These are phyloP conservation scores for Epinotia brunnichana DNA, from an alignment of 2,888 invertebrate species.

Conservation along the genomic window DNA sequence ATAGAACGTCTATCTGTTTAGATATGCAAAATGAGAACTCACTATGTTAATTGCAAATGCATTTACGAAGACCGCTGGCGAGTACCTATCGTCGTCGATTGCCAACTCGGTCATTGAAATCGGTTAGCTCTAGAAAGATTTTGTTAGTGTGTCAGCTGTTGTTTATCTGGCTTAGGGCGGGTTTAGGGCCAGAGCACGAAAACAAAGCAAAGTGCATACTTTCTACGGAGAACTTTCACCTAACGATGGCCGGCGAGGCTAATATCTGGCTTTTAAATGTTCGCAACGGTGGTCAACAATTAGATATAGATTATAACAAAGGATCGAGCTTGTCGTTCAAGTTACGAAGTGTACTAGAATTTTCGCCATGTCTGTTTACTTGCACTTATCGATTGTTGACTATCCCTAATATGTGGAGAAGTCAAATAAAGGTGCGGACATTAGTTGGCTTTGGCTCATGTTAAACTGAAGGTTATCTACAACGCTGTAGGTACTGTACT, in stretches of 20 bases:
- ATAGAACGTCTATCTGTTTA: slow-evolving; percentile 64
- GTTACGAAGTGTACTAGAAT: slow-evolving; percentile 5
- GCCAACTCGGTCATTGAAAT: slow-evolving; percentile 64
- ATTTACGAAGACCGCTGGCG: slow-evolving; percentile 59
- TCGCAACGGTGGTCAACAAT: slow-evolving; percentile 48
- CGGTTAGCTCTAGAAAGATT: slow-evolving; percentile 54
- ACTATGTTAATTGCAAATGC: slow-evolving; percentile 66
- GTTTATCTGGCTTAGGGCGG: slow-evolving; percentile 43
- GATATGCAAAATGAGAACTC: slow-evolving; percentile 67
- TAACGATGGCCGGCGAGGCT: slow-evolving; percentile 66
- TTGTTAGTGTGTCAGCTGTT: slow-evolving; percentile 46
- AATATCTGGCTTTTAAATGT: slow-evolving; percentile 66
- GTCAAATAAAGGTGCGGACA: slow-evolving; percentile 70
- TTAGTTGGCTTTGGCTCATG: slow-evolving; percentile 51
- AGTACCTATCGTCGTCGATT: slow-evolving; percentile 55
- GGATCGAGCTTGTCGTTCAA: neutral
- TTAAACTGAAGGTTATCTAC: slow-evolving; percentile 66
- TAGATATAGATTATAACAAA: slow-evolving; percentile 35
- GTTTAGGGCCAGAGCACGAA: slow-evolving; percentile 63
- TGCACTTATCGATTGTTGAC: slow-evolving; percentile 46
- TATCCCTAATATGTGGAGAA: slow-evolving; percentile 57
- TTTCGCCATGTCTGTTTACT: slow-evolving; percentile 26
- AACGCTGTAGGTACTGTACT: slow-evolving; percentile 52
- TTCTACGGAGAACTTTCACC: slow-evolving; percentile 76
- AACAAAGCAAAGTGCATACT: slow-evolving; percentile 71